Evolutionary conservation across 1,140 invertebrate species (phyloP).

Genomic region (Pteromalus puparum): DNA sequence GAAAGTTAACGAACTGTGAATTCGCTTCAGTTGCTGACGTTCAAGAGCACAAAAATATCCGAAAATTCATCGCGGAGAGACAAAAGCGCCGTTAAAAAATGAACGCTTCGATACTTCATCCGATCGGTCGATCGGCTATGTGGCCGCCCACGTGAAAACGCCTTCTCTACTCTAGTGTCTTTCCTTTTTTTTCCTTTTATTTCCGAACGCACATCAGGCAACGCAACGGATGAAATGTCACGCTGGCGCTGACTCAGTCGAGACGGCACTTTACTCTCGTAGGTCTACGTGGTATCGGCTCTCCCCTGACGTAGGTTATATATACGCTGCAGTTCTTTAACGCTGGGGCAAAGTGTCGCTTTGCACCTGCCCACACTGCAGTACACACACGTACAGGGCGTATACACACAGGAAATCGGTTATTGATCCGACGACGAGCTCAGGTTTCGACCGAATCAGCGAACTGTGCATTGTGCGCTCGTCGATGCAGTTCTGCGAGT

Average conservation of each 20-base stretch:
- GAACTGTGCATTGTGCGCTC: not conserved
- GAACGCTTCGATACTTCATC: too few relatives aligned
- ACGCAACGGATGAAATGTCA: conserved; percentile 47
- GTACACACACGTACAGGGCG: not conserved
- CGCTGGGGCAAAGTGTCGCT: not conserved
- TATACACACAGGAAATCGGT: conserved; percentile 44
- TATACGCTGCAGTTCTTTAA: not conserved
- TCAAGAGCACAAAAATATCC: too few relatives aligned
- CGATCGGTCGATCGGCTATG: too few relatives aligned
- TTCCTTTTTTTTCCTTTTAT: not conserved
- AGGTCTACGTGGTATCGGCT: not conserved
- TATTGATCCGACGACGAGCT: conserved; percentile 34
- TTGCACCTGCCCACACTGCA: conserved; percentile 22
- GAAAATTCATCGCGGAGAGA: too few relatives aligned
- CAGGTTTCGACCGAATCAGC: conserved; percentile 21
- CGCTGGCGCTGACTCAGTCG: conserved; percentile 29
- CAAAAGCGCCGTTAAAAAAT: too few relatives aligned
- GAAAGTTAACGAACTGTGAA: too few relatives aligned
- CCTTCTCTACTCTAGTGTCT: not conserved
- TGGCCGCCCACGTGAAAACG: not conserved
- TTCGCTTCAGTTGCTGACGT: too few relatives aligned
- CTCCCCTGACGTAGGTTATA: too few relatives aligned
- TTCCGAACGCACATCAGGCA: not conserved
- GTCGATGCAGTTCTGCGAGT: too few relatives aligned
- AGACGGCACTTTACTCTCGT: not conserved